Base-by-base conservation (phyloP, 37 sponge, comb jelly and placozoan genomes). In the Bolinopsis microptera region DNA sequence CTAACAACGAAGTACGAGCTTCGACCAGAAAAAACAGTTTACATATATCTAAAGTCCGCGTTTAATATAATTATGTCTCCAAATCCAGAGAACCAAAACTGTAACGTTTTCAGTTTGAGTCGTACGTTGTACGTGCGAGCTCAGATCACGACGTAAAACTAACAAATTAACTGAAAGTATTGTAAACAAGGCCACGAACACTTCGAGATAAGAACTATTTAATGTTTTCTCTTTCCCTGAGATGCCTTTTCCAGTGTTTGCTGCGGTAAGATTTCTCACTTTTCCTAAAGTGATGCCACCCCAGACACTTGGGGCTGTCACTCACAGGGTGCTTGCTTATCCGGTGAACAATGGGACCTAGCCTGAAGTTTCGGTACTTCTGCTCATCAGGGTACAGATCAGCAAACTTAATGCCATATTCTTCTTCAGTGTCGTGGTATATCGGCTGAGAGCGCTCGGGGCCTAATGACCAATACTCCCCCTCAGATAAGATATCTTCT, bases 301-400 rank as follows among this genome's bases (percentile, higher is more conserved):
- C 90, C 40, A 86, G 25, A n/a, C 41, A 41, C 48, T 39, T 8
- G 30, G 90, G 90, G 3, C 28, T 24, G 30, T 86, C 90, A 2
- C 24, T 41, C 30, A 86, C 35, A 8, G 41, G 61, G 61, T 86
- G 32, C 61, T 41, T 86, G 35, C 39, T 86, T 9, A 3, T 2
- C n/a, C 31, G n/a, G 30, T 23, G 90, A 5, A 86, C 28, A 1
- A 86, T 9, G 2, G 90, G 90, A 39, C 90, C 90, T 21, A 86
- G 0, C 2, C 90, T 2, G 61, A 21, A 86, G 28, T 86, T 38
- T 22, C 36, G 25, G 26, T 86, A 86, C 39, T 86, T 86, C 28
- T 86, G 90, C 3, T 86, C n/a, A 8, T 86, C 26, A 3, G 90
- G 90, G 48, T 86, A 86, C 2, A 86, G 48, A 39, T 86, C 90